These are phyloP conservation scores for Xestia ashworthii DNA, from an alignment of 2,888 invertebrate species.

Conservation along the genomic window DNA sequence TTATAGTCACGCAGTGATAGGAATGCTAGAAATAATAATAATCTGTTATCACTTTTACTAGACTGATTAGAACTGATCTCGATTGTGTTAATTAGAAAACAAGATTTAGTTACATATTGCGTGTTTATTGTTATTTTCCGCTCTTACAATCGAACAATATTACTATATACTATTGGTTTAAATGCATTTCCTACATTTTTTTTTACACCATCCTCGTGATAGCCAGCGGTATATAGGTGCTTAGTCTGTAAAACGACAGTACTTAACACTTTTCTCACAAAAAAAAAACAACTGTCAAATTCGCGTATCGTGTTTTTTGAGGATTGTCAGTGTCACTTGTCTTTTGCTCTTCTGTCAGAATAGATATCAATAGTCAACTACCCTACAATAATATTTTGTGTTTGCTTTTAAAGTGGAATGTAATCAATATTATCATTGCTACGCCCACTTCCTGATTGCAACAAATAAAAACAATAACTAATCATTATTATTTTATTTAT, in stretches of 20 bases:
- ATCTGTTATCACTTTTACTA: conserved; percentile 35
- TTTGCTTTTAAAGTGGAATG: conserved; percentile 11
- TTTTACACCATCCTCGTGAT: neutral
- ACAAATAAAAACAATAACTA: conserved; percentile 2
- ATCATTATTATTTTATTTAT: neutral
- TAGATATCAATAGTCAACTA: conserved; percentile 24
- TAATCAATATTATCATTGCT: conserved; percentile 2
- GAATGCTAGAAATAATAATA: conserved; percentile 39
- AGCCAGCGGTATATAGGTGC: neutral
- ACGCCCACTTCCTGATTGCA: conserved; percentile 22
- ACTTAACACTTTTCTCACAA: neutral
- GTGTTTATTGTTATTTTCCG: neutral
- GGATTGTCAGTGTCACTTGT: neutral
- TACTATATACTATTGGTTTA: neutral
- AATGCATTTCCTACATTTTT: neutral
- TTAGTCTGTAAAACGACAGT: neutral
- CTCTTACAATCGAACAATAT: neutral
- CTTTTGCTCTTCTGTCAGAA: conserved; percentile 18
- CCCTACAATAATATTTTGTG: conserved; percentile 19
- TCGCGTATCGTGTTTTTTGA: neutral
- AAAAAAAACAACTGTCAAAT: neutral
- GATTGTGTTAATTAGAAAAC: conserved; percentile 15
- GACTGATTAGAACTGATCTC: conserved; percentile 21
- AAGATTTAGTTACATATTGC: neutral
- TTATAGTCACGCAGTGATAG: conserved; percentile 21